Percentiles rank a stretch among this genome's conserved stretches.
Conservation (phyloP, 2,113 vertebrate species). For the Opisthocomus hoazin region DNA sequence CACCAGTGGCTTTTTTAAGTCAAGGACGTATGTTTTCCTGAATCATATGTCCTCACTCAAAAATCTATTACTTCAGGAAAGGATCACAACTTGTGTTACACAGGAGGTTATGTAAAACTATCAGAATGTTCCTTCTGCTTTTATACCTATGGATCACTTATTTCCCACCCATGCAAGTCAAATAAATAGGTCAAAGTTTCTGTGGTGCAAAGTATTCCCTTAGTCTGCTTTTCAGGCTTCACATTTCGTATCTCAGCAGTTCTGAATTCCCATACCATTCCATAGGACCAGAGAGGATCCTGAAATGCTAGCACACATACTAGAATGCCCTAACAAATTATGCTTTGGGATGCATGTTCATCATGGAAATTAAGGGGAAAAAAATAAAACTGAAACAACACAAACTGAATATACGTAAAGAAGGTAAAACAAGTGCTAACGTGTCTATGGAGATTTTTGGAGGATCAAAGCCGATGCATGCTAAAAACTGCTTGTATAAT, state of each 20-base stretch:
- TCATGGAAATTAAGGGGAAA: not conserved
- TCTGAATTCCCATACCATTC: not conserved
- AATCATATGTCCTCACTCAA: not conserved
- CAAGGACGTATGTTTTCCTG: not conserved
- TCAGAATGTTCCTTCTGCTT: not conserved
- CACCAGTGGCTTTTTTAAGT: not conserved
- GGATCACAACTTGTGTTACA: not conserved
- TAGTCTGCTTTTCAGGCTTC: not conserved
- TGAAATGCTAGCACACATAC: not conserved
- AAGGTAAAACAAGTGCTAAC: not conserved
- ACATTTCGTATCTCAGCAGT: not conserved
- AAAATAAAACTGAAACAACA: not conserved
- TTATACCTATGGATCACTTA: not conserved
- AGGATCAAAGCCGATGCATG: not conserved
- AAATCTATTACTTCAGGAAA: not conserved
- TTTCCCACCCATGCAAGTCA: not conserved
- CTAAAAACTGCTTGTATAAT: not conserved
- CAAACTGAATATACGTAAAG: not conserved
- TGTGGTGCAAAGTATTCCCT: not conserved
- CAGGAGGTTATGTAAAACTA: not conserved
- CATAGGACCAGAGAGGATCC: not conserved
- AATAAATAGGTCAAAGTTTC: not conserved
- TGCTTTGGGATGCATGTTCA: not conserved
- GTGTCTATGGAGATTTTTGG: not conserved
- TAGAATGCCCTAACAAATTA: not conserved